Base-by-base conservation (phyloP, 2,113 vertebrate genomes). In the Pangasianodon hypophthalmus region DNA sequence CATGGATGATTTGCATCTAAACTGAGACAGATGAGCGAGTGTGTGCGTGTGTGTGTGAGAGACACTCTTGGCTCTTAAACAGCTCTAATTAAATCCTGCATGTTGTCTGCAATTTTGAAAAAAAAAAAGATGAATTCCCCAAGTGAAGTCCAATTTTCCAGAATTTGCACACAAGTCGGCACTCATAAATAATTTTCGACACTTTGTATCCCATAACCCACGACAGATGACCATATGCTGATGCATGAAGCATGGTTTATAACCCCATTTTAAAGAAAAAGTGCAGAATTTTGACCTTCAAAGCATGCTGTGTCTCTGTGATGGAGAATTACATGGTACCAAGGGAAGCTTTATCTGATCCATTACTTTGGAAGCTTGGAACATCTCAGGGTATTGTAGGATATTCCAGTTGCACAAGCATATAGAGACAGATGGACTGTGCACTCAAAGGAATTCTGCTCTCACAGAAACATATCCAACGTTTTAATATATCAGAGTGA, bases 81-180 rank as follows among this genome's bases (percentile, higher is more conserved):
- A 89, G 91, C 88, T 56, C 92, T 95, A 95, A 95, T 95, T 95
- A 93, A 92, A 93, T 94, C 91, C 90, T 90, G 60, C 86, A 86
- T 91, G 91, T 93, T 91, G 90, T 92, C 91, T 92, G 90, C 88
- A 92, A 91, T 90, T 92, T 93, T 84, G 21, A 26, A 41, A 9
- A 73, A 54, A 52, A 16, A 73, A 92, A 91, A 88, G 87, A 92
- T 71, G 50, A 24, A 85, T 90, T 92, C 92, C 37, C 92, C 93
- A 88, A 87, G 91, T 91, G 92, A 86, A 54, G 75, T 84, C 85
- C 80, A 88, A 87, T 92, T 93, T 92, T 92, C 84, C 86, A 93
- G 92, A 84, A 75, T 92, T 91, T 93, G 85, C 80, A 84, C 90
- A 92, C 89, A 89, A 91, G 64, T 94, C 89, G 32, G 48, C 87